phyloP scores from a whole-genome alignment of 2,888 invertebrate species.

The Celastrina argiolus region DNA sequence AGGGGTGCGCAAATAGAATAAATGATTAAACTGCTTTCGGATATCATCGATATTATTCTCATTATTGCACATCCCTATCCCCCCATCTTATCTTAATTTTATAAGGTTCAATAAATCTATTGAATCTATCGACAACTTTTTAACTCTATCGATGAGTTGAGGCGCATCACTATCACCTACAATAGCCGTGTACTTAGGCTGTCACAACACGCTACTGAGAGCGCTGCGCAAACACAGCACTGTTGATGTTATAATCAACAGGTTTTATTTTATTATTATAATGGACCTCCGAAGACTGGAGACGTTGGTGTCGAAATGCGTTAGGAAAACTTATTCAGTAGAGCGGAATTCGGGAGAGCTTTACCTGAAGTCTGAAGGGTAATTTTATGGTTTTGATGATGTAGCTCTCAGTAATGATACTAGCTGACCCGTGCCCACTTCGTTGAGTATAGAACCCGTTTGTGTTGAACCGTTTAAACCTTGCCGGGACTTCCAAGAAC shows the following conservation, averaged over 20 bases:
- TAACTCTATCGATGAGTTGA: slow-evolving; percentile 42
- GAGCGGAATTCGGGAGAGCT: neutral
- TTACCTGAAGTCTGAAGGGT: neutral
- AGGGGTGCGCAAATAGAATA: too few relatives aligned
- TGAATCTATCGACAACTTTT: neutral
- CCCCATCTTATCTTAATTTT: too few relatives aligned
- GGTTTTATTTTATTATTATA: slow-evolving; percentile 23
- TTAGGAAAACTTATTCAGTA: neutral
- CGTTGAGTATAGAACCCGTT: too few relatives aligned
- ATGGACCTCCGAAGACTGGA: neutral
- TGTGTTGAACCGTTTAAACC: too few relatives aligned
- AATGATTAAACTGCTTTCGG: too few relatives aligned
- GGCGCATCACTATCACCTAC: slow-evolving; percentile 45
- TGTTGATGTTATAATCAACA: slow-evolving; percentile 34
- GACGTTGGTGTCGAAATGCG: neutral
- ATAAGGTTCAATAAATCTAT: neutral
- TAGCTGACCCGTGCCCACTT: too few relatives aligned
- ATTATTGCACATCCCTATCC: too few relatives aligned
- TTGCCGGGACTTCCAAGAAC: too few relatives aligned
- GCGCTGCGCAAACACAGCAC: slow-evolving; percentile 50
- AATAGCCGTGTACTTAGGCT: slow-evolving; percentile 53
- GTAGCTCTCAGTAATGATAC: too few relatives aligned
- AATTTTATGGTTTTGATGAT: neutral
- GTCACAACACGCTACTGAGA: slow-evolving; percentile 66
- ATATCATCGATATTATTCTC: too few relatives aligned